Percentiles rank a stretch among this genome's conserved stretches.
Evolutionary conservation across 2,888 invertebrate species (phyloP).

Genomic region (Hymenopus coronatus): DNA sequence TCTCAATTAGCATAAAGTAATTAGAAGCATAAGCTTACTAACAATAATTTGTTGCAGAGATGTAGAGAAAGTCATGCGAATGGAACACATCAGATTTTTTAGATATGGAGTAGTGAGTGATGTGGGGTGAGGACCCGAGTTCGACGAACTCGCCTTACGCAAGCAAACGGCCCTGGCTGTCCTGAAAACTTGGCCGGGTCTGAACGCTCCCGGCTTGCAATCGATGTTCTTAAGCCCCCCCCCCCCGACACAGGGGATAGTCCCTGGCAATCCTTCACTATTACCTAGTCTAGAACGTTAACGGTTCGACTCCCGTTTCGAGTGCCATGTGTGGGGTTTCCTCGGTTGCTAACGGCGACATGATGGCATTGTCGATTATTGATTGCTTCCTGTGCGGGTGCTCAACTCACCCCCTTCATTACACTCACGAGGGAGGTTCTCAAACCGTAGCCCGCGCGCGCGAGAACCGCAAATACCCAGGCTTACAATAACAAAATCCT

Average conservation of each 20-base stretch:
- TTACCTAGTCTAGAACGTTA: not conserved
- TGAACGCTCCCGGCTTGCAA: not conserved
- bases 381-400: not conserved
- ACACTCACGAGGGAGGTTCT: too few relatives aligned
- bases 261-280: not conserved
- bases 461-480: too few relatives aligned
- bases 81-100: too few relatives aligned
- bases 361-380: not conserved
- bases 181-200: not conserved
- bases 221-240: not conserved
- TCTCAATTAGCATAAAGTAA: too few relatives aligned
- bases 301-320: not conserved
- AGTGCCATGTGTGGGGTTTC: not conserved
- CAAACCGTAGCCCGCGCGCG: too few relatives aligned
- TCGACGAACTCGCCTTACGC: too few relatives aligned
- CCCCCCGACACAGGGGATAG: not conserved
- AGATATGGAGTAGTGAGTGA: too few relatives aligned
- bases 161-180: not conserved
- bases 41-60: too few relatives aligned
- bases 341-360: not conserved
- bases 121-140: too few relatives aligned
- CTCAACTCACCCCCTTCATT: not conserved
- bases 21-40: too few relatives aligned
- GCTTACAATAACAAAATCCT: too few relatives aligned
- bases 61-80: too few relatives aligned